Percentiles rank a stretch among this genome's conserved stretches.
Evolutionary conservation across 2,113 vertebrate genomes (phyloP).

Genomic region (Bujurquina vittata): DNA sequence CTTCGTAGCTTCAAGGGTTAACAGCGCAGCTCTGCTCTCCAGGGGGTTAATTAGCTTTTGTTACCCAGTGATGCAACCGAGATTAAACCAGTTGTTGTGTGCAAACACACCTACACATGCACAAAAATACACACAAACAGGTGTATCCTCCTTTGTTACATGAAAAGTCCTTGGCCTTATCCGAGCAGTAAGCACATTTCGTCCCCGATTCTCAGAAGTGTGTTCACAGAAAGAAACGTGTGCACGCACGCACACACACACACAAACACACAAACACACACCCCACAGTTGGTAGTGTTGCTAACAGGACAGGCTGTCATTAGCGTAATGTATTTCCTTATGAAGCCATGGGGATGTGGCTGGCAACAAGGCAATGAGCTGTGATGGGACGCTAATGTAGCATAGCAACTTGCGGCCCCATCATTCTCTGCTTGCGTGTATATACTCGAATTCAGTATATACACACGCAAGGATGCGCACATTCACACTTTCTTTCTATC

Average conservation of each 20-base stretch:
- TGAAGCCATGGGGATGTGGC: slow-evolving; percentile 67
- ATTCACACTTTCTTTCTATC: slow-evolving; percentile 18
- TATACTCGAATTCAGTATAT: neutral
- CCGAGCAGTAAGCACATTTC: slow-evolving; percentile 26
- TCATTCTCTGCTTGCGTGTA: slow-evolving; percentile 45
- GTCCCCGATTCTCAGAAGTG: slow-evolving; percentile 29
- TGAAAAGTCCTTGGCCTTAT: slow-evolving; percentile 16
- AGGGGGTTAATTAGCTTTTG: slow-evolving; percentile 57
- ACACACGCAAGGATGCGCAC: neutral
- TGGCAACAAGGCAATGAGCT: slow-evolving; percentile 74
- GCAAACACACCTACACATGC: slow-evolving; percentile 1
- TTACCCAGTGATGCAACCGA: slow-evolving; percentile 26
- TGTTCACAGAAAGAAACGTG: neutral
- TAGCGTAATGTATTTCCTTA: slow-evolving; percentile 72
- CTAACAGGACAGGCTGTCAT: slow-evolving; percentile 71
- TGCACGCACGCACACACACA: neutral
- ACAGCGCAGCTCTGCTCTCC: slow-evolving; percentile 28
- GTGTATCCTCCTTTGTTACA: slow-evolving; percentile 9
- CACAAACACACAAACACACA: neutral
- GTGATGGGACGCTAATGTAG: slow-evolving; percentile 75
- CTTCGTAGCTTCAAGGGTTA: slow-evolving; percentile 59
- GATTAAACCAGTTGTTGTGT: slow-evolving; percentile 48
- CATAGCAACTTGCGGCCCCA: slow-evolving; percentile 53
- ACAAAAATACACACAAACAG: slow-evolving; percentile 2
- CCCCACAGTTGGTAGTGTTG: slow-evolving; percentile 20